These are phyloP conservation scores for Alces alces DNA, from an alignment of 2,113 vertebrate genomes.

Conservation along the genomic window DNA sequence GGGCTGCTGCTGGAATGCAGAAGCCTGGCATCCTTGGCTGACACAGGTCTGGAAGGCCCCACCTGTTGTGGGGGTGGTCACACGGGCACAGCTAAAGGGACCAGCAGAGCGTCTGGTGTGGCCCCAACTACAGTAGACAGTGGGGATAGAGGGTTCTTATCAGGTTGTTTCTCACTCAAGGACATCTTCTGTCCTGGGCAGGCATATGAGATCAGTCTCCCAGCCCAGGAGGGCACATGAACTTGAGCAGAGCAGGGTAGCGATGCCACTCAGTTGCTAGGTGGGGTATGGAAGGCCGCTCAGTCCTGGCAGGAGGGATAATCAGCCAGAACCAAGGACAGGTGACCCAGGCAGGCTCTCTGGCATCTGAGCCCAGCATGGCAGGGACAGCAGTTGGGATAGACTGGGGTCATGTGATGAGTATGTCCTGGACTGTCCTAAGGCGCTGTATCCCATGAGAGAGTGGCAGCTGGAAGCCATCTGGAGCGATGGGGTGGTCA, in stretches of 20 bases:
- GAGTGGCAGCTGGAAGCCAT: fast-evolving
- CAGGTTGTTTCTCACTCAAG: not conserved
- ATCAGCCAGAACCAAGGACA: not conserved
- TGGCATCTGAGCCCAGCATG: not conserved
- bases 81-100: not conserved
- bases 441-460: fast-evolving
- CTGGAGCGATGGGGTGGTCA: fast-evolving
- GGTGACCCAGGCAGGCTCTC: not conserved
- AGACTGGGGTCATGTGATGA: no score
- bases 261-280: not conserved
- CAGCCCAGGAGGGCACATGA: not conserved
- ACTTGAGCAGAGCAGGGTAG: not conserved
- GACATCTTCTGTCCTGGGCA: not conserved
- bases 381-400: no score
- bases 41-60: not conserved
- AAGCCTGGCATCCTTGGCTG: no score
- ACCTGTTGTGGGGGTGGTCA: not conserved
- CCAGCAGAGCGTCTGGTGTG: not conserved
- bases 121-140: not conserved
- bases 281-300: not conserved
- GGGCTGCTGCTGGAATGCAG: not conserved
- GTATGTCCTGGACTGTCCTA: not conserved
- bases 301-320: not conserved
- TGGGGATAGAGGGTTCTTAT: not conserved
- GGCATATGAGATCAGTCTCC: not conserved